Conservation (phyloP, 37 sponge, comb jelly and placozoan genomes). For the Ephydatia muelleri region DNA sequence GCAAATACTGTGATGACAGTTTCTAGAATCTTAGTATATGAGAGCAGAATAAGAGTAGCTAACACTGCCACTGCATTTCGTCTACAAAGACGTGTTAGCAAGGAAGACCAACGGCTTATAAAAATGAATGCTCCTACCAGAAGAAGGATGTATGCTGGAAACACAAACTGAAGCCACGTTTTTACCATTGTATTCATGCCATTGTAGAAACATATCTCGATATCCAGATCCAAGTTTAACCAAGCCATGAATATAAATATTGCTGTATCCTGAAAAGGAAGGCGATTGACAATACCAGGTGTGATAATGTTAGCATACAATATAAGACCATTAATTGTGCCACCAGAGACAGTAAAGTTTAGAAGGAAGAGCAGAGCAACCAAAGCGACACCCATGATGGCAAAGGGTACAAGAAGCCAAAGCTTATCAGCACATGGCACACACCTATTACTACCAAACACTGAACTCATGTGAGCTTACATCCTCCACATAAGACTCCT, state of each 20-base stretch:
- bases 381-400: neutral
- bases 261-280: neutral
- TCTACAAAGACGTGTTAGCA: neutral
- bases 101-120: neutral
- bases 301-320: constrained; percentile 4
- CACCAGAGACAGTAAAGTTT: neutral
- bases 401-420: neutral
- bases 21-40: neutral
- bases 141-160: neutral
- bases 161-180: neutral
- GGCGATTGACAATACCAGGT: neutral
- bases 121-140: neutral
- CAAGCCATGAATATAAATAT: neutral
- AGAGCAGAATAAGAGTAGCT: neutral
- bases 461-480: neutral
- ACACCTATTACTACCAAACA: neutral
- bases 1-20: neutral
- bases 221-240: neutral
- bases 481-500: constrained; percentile 4
- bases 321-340: neutral
- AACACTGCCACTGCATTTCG: neutral
- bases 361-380: neutral
- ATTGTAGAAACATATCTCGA: constrained; percentile 5
- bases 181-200: neutral
- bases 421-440: neutral